A percentile compares a stretch with the other conserved stretches of the same genome.
phyloP scores from a whole-genome alignment of 2,797 vertebrate genomes.

The Malacoraja senta region DNA sequence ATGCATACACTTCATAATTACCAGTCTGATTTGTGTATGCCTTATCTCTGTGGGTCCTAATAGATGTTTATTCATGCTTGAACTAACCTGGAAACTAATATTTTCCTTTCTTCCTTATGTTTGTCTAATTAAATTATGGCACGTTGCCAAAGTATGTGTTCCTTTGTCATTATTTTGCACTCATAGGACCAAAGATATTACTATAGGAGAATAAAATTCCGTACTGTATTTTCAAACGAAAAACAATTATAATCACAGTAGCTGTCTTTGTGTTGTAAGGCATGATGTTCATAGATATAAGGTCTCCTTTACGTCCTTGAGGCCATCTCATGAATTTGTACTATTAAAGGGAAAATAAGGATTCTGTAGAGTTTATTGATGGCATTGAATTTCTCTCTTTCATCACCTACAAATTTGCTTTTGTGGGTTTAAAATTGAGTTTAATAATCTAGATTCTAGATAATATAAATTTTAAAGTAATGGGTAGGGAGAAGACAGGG shows the following conservation, averaged over 20 bases:
- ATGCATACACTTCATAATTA: not conserved
- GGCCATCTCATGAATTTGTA: not conserved
- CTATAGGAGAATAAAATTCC: not conserved
- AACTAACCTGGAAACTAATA: not conserved
- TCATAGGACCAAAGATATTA: not conserved
- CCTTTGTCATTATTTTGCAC: not conserved
- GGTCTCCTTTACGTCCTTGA: not conserved
- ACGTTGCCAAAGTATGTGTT: not conserved
- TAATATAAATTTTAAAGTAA: not conserved
- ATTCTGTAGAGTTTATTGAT: not conserved
- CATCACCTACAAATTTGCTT: not conserved
- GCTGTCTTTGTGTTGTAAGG: not conserved
- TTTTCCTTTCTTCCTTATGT: conserved; percentile 5
- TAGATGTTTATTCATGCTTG: conserved; percentile 13
- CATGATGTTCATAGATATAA: not conserved
- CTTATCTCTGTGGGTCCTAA: not conserved
- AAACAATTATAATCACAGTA: not conserved
- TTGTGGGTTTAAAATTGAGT: not conserved
- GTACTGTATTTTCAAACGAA: not conserved
- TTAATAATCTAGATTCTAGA: not conserved
- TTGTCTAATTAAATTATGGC: conserved; percentile 2
- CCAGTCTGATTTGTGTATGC: not conserved
- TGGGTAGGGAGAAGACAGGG: not conserved
- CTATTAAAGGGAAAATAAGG: not conserved
- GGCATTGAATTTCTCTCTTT: not conserved